Conservation (phyloP, 2,113 vertebrate genomes). For the Hydrochoerus hydrochaeris region DNA sequence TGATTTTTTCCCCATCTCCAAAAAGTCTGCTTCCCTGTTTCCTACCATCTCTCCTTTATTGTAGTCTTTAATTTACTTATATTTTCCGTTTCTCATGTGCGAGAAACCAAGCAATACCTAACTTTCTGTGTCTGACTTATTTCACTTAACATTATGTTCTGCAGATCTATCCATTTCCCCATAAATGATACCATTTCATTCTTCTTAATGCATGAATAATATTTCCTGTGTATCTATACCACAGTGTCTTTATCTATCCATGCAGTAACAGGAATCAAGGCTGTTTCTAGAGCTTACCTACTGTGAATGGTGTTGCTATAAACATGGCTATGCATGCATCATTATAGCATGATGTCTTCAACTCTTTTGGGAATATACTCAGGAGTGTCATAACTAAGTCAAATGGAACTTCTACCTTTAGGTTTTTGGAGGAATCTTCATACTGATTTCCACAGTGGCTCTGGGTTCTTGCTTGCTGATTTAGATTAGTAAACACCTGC, state of each 20-base stretch:
- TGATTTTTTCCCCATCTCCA: not conserved
- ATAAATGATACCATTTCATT: not conserved
- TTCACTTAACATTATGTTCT: not conserved
- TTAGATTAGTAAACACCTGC: not conserved
- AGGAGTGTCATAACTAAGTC: not conserved
- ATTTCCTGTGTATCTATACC: not conserved
- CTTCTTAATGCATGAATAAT: not conserved
- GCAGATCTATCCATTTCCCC: not conserved
- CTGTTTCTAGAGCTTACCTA: not conserved
- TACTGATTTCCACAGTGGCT: not conserved
- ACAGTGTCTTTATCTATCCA: not conserved
- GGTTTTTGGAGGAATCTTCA: not conserved
- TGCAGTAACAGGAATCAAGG: not conserved
- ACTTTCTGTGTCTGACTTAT: not conserved
- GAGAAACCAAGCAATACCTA: not conserved
- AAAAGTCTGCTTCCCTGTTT: no score
- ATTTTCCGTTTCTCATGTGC: not conserved
- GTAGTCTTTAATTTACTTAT: not conserved
- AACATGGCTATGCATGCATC: not conserved
- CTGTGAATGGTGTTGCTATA: not conserved
- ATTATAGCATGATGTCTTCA: not conserved
- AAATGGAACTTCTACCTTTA: not conserved
- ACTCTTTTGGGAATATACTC: not conserved
- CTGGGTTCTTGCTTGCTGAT: not conserved
- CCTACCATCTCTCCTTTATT: not conserved